Evolutionary conservation across 2,888 invertebrate species (phyloP).

Genomic region (Andrena bicolor): DNA sequence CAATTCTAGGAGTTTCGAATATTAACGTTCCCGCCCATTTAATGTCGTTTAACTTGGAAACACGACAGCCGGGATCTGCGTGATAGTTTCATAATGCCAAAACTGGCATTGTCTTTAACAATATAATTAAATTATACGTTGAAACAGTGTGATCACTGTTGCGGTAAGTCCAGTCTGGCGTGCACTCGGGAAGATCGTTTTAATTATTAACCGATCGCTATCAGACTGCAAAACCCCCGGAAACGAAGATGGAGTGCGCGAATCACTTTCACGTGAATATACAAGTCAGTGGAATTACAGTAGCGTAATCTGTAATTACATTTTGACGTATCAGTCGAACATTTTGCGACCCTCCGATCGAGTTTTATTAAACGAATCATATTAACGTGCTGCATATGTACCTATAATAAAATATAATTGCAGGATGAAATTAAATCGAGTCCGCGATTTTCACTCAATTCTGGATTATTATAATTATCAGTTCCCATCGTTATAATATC

Average conservation of each 20-base stretch:
- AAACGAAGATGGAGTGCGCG: background rate
- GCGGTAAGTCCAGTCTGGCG: background rate
- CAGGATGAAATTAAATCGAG: background rate
- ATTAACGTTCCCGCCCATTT: background rate
- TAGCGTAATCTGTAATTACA: background rate
- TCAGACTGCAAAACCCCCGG: background rate
- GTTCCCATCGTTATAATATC: background rate
- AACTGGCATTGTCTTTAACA: constrained; percentile 4
- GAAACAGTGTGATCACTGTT: constrained; percentile 12
- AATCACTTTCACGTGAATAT: background rate
- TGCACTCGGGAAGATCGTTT: background rate
- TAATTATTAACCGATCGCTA: constrained; percentile 15
- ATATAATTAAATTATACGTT: constrained; percentile 33
- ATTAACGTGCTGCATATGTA: background rate
- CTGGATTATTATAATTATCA: background rate
- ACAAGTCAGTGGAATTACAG: background rate
- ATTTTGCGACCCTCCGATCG: background rate
- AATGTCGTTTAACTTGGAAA: background rate
- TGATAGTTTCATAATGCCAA: background rate
- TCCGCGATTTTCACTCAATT: background rate
- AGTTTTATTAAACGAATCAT: background rate
- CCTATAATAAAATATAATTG: background rate
- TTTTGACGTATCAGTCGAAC: background rate
- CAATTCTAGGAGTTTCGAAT: background rate
- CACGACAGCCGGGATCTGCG: background rate